Evolutionary conservation across 2,888 invertebrate genomes (phyloP), one percentile per base, ranked within the genome.

Genomic region (Ptilodon capucinus): DNA sequence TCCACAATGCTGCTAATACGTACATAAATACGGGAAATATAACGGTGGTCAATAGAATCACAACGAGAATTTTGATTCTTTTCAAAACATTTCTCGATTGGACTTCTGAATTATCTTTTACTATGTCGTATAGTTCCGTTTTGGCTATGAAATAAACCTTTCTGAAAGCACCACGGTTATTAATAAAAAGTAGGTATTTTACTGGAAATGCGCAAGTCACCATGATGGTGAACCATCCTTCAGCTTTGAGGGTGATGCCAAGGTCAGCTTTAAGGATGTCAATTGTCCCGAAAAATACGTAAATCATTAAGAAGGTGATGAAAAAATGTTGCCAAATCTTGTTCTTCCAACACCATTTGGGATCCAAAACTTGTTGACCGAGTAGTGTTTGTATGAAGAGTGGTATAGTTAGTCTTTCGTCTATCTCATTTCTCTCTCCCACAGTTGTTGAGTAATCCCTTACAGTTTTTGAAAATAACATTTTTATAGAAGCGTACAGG

Each of bases 301-400:
- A 87, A 32, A 71, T 51, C 0, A 72, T 46, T 3, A 86, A 52
- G n/a, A 51, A 13, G 0, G 68, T 28, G 39, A 55, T 64, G 1
- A 74, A 45, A 9, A 79, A 19, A 42, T 81, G 75, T 46, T 77
- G 65, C 0, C 62, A 19, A 14, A 46, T 60, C 51, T 63, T 73
- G 32, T 56, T 72, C 49, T 51, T 74, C 74, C 75, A 81, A 13
- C 68, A 68, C 87, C 87, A 87, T 23, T 70, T 60, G 1, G 84
- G 78, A 41, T 85, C 68, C 4, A 86, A 60, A 21, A 86, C 64
- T 53, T 86, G 84, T 32, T 79, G 78, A 0, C 84, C 85, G 11
- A 79, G 71, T 11, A 80, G 47, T 38, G 68, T 63, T 44, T 84
- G 84, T 4, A 67, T 51, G 16, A 78, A 52, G 23, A 86, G 57